Base-by-base conservation (phyloP, 92 coral and sea anemone genomes). In the Phenganax marumi region DNA sequence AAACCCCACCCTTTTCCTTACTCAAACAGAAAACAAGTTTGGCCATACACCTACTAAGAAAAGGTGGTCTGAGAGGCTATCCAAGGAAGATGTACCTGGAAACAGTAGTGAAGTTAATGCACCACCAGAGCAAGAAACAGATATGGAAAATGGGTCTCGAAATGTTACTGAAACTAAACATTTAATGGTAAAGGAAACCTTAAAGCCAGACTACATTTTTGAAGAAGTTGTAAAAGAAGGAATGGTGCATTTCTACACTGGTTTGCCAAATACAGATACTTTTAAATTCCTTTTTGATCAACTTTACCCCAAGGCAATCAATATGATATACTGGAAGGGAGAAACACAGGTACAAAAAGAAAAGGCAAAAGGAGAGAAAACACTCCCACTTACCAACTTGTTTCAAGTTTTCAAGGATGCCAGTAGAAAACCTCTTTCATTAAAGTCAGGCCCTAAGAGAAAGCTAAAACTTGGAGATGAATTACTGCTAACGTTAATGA, bases 311-410 rank as follows among this genome's bases (percentile, higher is more conserved):
- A 65, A 84, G n/a, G 82, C 86, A 3, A 51, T 49, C n/a, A 84
- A 46, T 50, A 75, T 84, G 86, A 84, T 54, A 7, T 84, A 73
- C 46, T 84, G 82, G 86, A 74, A 84, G 74, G 86, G 86, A 8
- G 65, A 82, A 50, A 17, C 79, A 6, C 80, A 82, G 57, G 71
- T 43, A 43, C 56, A 1, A 16, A 72, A 39, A n/a, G 86, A 72
- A 23, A 82, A 43, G 61, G 43, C 18, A 55, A 53, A 52, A 25
- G 21, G 13, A 51, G 54, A 13, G 12, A 61, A 51, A 39, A 22
- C 25, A 33, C 43, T 33, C 43, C 1, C 43, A 33, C 43, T 33
- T 33, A 33, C 43, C 43, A 33, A 33, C 43, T 33, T 33, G 43
- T 33, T 33, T 33, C 43, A 33, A 33, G 4, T 33, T 33, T 33